phyloP scores from a whole-genome alignment of 1,140 invertebrate genomes.

The Hirudo medicinalis region DNA sequence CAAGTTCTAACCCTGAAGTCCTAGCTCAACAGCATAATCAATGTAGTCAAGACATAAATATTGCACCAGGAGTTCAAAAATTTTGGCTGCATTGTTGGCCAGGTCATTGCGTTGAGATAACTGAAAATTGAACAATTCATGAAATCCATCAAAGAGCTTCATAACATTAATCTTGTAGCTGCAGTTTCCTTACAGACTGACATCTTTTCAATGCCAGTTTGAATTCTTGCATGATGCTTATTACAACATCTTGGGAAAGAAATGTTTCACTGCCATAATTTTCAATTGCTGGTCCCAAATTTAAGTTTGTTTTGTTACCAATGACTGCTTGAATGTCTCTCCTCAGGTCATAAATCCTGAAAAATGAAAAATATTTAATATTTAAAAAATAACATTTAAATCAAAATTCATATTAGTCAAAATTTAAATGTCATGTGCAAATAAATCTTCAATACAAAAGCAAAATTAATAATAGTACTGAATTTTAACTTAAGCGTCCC shows the following conservation, averaged over 20 bases:
- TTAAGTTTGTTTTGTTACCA: constrained; percentile 68
- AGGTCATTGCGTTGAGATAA: constrained; percentile 67
- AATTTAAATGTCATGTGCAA: background rate
- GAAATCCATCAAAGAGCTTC: constrained; percentile 10
- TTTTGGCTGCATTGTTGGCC: constrained; percentile 61
- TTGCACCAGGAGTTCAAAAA: constrained; percentile 74
- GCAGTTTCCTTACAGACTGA: constrained; percentile 50
- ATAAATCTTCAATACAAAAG: background rate
- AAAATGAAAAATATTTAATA: constrained; percentile 9
- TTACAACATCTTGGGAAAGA: constrained; percentile 87
- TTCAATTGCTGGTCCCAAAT: constrained; percentile 70
- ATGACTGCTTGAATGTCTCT: constrained; percentile 85
- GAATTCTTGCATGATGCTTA: constrained; percentile 76
- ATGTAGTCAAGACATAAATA: constrained; percentile 81
- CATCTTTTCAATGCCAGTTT: constrained; percentile 80
- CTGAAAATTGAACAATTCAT: constrained; percentile 27
- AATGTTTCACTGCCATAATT: constrained; percentile 95
- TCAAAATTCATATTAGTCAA: no score
- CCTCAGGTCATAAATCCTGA: constrained; percentile 75
- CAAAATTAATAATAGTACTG: background rate
- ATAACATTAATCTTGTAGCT: constrained; percentile 18
- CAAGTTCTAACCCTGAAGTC: constrained; percentile 52
- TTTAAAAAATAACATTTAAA: no score
- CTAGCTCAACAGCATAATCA: constrained; percentile 87
- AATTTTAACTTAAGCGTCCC: no score